Base-by-base conservation (phyloP, 2,888 invertebrate genomes). In the Argyresthia albistria region DNA sequence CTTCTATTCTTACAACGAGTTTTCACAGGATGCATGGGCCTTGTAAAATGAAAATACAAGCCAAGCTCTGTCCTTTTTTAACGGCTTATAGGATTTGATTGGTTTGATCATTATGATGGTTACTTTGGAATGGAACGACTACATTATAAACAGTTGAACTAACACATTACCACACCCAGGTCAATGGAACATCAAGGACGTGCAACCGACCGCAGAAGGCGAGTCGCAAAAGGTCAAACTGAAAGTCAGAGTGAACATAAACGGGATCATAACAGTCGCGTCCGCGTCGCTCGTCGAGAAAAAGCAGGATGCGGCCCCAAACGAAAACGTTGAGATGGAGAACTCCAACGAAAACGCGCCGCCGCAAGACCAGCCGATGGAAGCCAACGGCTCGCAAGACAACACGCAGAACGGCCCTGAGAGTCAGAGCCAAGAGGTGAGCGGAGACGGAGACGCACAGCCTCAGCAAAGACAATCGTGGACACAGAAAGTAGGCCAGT, bases 161-260 rank as follows among this genome's bases (percentile, higher is more conserved):
- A 25, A 25, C 25, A 25, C 2, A 25, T 25, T 25, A 39, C 9
- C 39, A 55, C 59, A 65, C 63, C 25, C 62, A 93, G 94, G 93
- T 59, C 89, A 90, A 55, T 96, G 94, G 91, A 83, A 90, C 49
- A 91, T 97, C 56, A 92, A 92, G 66, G 95, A 96, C 68, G 91
- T 99, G 6, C 93, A 93, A 63, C 95, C 98, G 4, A 94, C 93
- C 35, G 80, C 94, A 0, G 95, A 95, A 57, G 97, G 97, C 36
- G 97, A 97, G 67, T 92, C 94, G n/a, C 94, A 96, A 58, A 98
- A 97, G 80, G 94, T 99, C 1, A 98, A 98, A 83, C 93, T 99
- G 4, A 99, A 98, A 88, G 96, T 97, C 7, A 91, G 98, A 63
- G 90, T 99, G 53, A 98, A 98, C 87, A 90, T 95, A 50, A 95